Percentiles rank a stretch among this genome's conserved stretches.
Evolutionary conservation across 2,888 invertebrate genomes (phyloP).

Genomic region (Dasysyrphus albostriatus): DNA sequence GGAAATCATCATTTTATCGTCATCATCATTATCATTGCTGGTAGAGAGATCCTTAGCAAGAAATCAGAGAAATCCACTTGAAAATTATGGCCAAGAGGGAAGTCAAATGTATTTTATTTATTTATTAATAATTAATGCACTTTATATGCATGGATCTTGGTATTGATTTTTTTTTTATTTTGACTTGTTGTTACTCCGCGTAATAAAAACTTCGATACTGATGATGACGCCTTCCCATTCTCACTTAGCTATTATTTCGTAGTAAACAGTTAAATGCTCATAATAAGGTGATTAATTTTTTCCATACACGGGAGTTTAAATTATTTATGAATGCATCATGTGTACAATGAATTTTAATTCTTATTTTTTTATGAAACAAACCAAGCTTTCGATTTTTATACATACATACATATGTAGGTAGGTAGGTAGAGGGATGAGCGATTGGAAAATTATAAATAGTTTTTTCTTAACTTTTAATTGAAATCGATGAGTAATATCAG

Average conservation of each 20-base stretch:
- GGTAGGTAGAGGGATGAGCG: no score
- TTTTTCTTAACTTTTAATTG: no score
- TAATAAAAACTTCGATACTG: background rate
- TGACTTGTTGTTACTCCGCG: conserved; percentile 2
- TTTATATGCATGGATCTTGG: conserved; percentile 61
- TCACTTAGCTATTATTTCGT: conserved; percentile 45
- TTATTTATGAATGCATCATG: conserved; percentile 57
- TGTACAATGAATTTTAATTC: conserved; percentile 22
- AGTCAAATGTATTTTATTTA: conserved; percentile 55
- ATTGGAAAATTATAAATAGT: no score
- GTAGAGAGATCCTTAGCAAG: conserved; percentile 37
- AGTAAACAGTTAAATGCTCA: conserved; percentile 65
- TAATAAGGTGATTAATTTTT: conserved; percentile 63
- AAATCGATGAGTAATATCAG: no score
- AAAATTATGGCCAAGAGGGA: conserved; percentile 31
- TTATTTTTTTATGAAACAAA: background rate
- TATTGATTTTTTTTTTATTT: conserved; percentile 41
- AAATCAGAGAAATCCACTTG: conserved; percentile 52
- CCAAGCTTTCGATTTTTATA: background rate
- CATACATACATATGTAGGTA: no score
- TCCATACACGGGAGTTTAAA: conserved; percentile 38
- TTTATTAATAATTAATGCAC: conserved; percentile 72
- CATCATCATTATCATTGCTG: conserved; percentile 3
- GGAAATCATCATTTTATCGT: conserved; percentile 29
- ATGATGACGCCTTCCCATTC: conserved; percentile 38